phyloP scores from a whole-genome alignment of 2,113 vertebrate species.

The Montifringilla adamsi region DNA sequence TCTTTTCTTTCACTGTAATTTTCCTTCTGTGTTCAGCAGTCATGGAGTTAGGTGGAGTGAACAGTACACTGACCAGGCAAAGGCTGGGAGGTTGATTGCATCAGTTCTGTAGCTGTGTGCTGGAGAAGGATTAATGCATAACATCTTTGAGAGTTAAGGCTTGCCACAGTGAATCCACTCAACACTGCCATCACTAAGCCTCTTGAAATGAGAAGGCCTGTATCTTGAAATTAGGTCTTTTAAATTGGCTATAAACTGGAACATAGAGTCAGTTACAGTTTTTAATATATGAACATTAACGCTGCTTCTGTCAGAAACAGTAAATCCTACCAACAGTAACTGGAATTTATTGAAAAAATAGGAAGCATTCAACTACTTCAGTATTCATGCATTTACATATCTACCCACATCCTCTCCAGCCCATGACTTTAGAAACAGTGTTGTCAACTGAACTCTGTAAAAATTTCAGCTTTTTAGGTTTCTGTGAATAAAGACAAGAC shows the following conservation, averaged over 20 bases:
- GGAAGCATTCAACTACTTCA: background rate
- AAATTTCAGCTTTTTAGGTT: background rate
- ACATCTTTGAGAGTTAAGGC: background rate
- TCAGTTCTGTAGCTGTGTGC: background rate
- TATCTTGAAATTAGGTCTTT: background rate
- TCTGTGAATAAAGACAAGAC: background rate
- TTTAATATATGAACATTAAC: background rate
- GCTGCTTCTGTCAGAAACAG: background rate
- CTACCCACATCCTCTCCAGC: background rate
- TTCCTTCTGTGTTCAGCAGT: background rate
- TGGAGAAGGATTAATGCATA: background rate
- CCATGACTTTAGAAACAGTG: background rate
- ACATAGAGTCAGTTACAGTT: background rate
- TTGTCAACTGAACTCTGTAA: background rate
- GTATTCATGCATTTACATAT: background rate
- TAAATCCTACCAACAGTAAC: background rate
- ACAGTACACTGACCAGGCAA: background rate
- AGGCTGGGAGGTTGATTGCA: background rate
- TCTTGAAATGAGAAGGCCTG: background rate
- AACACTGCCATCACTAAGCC: background rate
- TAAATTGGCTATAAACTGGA: background rate
- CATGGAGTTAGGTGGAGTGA: background rate
- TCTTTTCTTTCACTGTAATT: constrained; percentile 22
- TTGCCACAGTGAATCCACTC: background rate
- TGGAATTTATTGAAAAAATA: background rate